phyloP scores from a whole-genome alignment of 2,888 invertebrate genomes.

The Lordiphosa fenestrarum region DNA sequence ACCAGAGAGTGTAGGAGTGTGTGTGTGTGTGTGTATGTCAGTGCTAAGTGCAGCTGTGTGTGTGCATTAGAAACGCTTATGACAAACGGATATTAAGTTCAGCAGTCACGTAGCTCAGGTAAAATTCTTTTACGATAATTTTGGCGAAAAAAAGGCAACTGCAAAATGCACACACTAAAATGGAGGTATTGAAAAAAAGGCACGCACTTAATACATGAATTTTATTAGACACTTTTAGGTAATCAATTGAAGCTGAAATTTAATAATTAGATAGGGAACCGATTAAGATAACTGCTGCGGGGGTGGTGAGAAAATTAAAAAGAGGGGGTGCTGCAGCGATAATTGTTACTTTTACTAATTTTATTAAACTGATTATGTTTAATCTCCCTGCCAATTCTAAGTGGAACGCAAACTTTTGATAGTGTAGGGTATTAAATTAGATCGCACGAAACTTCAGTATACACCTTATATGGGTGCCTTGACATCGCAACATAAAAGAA shows the following conservation, averaged over 20 bases:
- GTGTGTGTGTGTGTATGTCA: constrained; percentile 27
- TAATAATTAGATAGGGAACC: constrained; percentile 10
- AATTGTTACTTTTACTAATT: too few relatives aligned
- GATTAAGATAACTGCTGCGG: constrained; percentile 24
- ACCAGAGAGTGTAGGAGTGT: constrained; percentile 8
- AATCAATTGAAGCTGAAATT: too few relatives aligned
- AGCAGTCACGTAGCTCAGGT: constrained; percentile 77
- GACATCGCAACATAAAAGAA: too few relatives aligned
- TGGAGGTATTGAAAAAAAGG: not conserved
- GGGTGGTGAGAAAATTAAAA: not conserved
- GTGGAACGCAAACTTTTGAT: too few relatives aligned
- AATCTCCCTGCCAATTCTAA: too few relatives aligned
- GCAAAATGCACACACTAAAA: constrained; percentile 20
- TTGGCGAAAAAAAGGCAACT: constrained; percentile 42
- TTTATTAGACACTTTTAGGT: not conserved
- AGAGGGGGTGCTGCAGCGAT: too few relatives aligned
- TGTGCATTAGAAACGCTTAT: constrained; percentile 65
- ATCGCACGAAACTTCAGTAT: too few relatives aligned
- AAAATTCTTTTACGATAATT: constrained; percentile 78
- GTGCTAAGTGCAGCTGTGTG: constrained; percentile 57
- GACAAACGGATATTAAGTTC: constrained; percentile 70
- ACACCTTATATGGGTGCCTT: too few relatives aligned
- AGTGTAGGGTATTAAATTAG: too few relatives aligned
- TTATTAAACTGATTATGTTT: too few relatives aligned
- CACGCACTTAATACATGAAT: not conserved